phyloP scores from a whole-genome alignment of 2,113 vertebrate species.

The Brachypodius melanocephalos region DNA sequence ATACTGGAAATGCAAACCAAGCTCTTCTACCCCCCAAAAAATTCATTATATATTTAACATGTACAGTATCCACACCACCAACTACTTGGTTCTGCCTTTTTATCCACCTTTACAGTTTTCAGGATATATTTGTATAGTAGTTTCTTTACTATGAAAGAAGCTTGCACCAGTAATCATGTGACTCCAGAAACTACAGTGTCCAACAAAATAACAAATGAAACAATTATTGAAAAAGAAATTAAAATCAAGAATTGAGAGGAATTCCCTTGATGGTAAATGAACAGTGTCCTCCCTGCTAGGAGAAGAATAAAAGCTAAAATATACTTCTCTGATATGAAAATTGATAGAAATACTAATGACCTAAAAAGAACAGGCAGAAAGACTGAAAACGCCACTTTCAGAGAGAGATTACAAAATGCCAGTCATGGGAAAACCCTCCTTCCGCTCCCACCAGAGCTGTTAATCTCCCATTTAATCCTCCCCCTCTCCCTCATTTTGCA shows the following conservation, averaged over 20 bases:
- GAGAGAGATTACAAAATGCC: not conserved
- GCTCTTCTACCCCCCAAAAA: not conserved
- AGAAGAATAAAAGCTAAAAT: not conserved
- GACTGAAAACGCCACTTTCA: not conserved
- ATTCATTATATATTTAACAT: not conserved
- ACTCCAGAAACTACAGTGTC: not conserved
- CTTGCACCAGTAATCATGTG: not conserved
- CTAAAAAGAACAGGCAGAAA: not conserved
- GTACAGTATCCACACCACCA: not conserved
- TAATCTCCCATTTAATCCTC: conserved; percentile 28
- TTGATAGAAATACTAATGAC: not conserved
- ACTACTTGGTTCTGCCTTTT: not conserved
- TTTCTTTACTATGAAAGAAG: not conserved
- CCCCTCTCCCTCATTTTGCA: not conserved
- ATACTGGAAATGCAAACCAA: not conserved
- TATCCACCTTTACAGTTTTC: not conserved
- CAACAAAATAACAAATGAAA: not conserved
- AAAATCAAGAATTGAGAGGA: not conserved
- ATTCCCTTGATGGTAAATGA: not conserved
- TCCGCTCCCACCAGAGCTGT: not conserved
- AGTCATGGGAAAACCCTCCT: conserved; percentile 29
- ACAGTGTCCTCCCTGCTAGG: not conserved
- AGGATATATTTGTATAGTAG: not conserved
- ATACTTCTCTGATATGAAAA: not conserved
- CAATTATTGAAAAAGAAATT: not conserved